Base-by-base conservation (phyloP, 2,888 invertebrate species). In the Alloplasta piceator region DNA sequence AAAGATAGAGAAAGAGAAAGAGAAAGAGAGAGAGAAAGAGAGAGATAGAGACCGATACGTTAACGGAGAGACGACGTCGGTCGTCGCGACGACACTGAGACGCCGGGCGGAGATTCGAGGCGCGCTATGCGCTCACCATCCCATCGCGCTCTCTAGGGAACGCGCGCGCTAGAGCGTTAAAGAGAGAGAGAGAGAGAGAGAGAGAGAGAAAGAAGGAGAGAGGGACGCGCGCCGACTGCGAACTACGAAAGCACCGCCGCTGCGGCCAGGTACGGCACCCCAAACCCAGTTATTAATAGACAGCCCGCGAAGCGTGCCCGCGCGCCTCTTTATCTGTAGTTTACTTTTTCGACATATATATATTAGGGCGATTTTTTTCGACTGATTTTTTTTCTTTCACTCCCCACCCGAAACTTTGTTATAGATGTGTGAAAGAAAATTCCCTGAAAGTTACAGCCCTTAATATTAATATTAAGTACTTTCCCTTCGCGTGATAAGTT, bases 11-110 rank as follows among this genome's bases (percentile, higher is more conserved):
- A 50, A 6, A 12, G n/a, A n/a, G n/a, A n/a, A n/a, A n/a, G n/a
- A n/a, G n/a, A n/a, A n/a, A n/a, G n/a, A n/a, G n/a, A n/a, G n/a
- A n/a, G n/a, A n/a, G n/a, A n/a, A n/a, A n/a, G 66, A 75, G 50
- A 50, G 50, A 50, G 50, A 50, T 7, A 7, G 41, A 41, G 41
- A n/a, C n/a, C n/a, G n/a, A n/a, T 50, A 50, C 50, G 50, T 55
- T 70, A 75, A 82, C 81, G 81, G 70, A 78, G 80, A 84, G 85
- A 86, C 87, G 88, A 90, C 90, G 89, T 89, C 88, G 90, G 86
- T 90, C 91, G 91, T 91, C 91, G 91, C 91, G 89, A 91, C 91
- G 91, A 91, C 90, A 92, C 91, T 91, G 92, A 90, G 91, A 89
- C 89, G 91, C 90, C 89, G 89, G 90, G 90, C 87, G 89, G 88